These are phyloP conservation scores for Mycteria americana DNA, from an alignment of 2,797 vertebrate genomes.

Conservation along the genomic window DNA sequence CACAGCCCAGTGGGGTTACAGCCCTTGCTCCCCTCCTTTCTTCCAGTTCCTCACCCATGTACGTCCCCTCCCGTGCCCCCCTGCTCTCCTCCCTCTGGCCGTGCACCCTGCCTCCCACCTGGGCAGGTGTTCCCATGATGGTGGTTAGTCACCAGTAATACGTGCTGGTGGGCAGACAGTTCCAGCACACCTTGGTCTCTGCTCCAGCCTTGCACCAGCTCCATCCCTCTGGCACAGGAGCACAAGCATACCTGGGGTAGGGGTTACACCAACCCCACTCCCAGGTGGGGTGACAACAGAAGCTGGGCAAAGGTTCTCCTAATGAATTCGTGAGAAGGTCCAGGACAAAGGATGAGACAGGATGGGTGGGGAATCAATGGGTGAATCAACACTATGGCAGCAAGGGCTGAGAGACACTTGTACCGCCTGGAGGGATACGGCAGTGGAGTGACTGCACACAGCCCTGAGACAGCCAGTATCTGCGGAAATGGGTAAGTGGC, in stretches of 20 bases:
- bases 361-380: constrained; percentile 17
- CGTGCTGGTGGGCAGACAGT: fast-evolving
- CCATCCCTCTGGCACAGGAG: neutral
- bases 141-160: neutral
- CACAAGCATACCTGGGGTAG: fast-evolving
- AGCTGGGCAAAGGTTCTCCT: neutral
- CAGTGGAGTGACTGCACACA: neutral
- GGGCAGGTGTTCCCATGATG: neutral
- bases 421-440: neutral
- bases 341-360: neutral
- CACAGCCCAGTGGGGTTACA: neutral
- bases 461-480: neutral
- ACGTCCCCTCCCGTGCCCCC: neutral
- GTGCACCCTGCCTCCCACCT: neutral
- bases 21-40: neutral
- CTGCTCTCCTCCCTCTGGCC: neutral
- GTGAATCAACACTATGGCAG: constrained; percentile 21
- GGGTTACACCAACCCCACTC: neutral
- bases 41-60: neutral
- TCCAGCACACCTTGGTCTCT: neutral
- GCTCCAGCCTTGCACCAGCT: neutral
- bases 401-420: neutral
- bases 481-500: neutral
- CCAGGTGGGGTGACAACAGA: neutral
- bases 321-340: neutral